phyloP scores from a whole-genome alignment of 2,888 invertebrate species.

The Rhodophaea formosa region DNA sequence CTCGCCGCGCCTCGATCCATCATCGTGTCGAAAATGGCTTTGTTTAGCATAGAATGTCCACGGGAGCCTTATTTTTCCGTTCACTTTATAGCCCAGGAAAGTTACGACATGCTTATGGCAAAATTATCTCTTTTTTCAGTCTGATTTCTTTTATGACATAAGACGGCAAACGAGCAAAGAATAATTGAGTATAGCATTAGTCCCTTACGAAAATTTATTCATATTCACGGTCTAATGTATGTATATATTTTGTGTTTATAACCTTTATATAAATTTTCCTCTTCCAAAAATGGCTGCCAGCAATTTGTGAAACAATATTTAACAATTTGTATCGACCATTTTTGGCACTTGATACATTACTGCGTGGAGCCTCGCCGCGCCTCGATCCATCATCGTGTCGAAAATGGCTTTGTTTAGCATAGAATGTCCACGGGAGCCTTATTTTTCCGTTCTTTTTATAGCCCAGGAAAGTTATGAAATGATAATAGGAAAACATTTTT shows the following conservation, averaged over 20 bases:
- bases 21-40: constrained; percentile 48
- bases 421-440: constrained; percentile 41
- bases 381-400: constrained; percentile 50
- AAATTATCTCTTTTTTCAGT: no score
- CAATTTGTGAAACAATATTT: constrained; percentile 22
- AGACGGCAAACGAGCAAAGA: no score
- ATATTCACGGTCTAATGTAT: no score
- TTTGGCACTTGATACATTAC: constrained; percentile 41
- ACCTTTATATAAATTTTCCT: background rate
- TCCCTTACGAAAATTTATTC: no score
- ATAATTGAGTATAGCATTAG: no score
- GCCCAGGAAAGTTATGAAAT: no score
- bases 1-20: constrained; percentile 43
- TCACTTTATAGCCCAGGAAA: constrained; percentile 25
- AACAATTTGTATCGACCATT: constrained; percentile 38
- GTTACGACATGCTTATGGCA: no score
- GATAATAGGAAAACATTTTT: no score
- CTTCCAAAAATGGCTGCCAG: constrained; percentile 8
- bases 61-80: constrained; percentile 38
- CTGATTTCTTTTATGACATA: no score
- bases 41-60: constrained; percentile 53
- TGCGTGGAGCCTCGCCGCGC: constrained; percentile 31
- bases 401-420: constrained; percentile 53
- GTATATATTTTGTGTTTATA: background rate
- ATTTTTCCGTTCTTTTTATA: constrained; percentile 38